These are phyloP conservation scores for Brachionus angularis DNA, from an alignment of 1,140 invertebrate genomes.

Conservation along the genomic window DNA sequence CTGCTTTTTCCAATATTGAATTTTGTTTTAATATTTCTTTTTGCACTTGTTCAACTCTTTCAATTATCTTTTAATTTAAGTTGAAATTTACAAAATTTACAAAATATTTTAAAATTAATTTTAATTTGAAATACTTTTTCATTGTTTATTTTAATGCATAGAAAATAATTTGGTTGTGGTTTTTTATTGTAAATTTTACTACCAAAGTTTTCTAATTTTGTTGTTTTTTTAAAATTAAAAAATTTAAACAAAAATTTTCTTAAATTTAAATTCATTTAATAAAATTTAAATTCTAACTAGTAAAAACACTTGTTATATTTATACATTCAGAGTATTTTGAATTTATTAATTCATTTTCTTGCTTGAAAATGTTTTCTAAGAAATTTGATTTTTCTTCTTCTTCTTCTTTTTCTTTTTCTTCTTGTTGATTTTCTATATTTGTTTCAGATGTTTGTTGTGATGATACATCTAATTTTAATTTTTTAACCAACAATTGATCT, in stretches of 20 bases:
- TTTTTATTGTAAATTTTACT: neutral
- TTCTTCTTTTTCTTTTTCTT: no score
- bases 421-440: no score
- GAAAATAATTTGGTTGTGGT: slow-evolving; percentile 36
- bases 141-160: slow-evolving; percentile 40
- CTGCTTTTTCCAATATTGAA: neutral
- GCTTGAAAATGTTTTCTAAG: no score
- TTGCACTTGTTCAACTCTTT: slow-evolving; percentile 1
- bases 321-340: neutral
- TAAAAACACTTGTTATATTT: neutral
- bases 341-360: no score
- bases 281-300: slow-evolving; percentile 6
- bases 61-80: neutral
- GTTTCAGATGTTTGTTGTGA: no score
- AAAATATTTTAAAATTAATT: slow-evolving; percentile 8
- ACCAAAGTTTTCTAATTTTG: neutral
- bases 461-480: no score
- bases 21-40: slow-evolving; percentile 21
- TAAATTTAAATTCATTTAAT: slow-evolving; percentile 25
- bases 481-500: no score
- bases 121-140: neutral
- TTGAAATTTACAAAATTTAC: neutral
- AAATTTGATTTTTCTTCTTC: no score
- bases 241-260: neutral
- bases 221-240: neutral